These are phyloP conservation scores for Caranx melampygus DNA, from an alignment of 2,113 vertebrate genomes.

Conservation along the genomic window DNA sequence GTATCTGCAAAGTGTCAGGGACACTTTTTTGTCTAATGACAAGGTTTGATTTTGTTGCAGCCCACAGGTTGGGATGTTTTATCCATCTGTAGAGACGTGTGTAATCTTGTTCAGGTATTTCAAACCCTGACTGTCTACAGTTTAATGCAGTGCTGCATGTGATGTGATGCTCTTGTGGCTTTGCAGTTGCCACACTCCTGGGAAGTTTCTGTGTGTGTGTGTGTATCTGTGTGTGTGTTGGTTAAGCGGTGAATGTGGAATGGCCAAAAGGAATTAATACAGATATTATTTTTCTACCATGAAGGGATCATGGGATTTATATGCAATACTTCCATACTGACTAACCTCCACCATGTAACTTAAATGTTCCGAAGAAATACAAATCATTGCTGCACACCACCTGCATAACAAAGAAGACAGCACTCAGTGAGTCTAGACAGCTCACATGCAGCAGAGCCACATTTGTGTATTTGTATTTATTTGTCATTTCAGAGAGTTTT, in stretches of 20 bases:
- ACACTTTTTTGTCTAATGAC: not conserved
- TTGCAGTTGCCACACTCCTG: slow-evolving; percentile 10
- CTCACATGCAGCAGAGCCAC: too few species aligned
- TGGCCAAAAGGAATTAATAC: not conserved
- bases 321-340: not conserved
- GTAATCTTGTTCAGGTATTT: not conserved
- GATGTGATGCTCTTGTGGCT: not conserved
- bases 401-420: too few species aligned
- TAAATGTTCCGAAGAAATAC: not conserved
- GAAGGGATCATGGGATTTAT: not conserved
- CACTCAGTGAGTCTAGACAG: too few species aligned
- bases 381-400: not conserved
- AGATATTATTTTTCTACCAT: too few species aligned
- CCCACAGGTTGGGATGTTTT: not conserved
- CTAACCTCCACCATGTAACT: not conserved
- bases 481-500: not conserved
- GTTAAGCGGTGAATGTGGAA: not conserved
- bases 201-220: not conserved
- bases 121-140: too few species aligned
- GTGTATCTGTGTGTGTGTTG: not conserved
- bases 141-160: not conserved
- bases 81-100: not conserved
- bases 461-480: not conserved
- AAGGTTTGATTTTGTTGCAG: not conserved
- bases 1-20: not conserved